Evolutionary conservation across 2,797 vertebrate genomes (phyloP).

Genomic region (Salmo trutta): DNA sequence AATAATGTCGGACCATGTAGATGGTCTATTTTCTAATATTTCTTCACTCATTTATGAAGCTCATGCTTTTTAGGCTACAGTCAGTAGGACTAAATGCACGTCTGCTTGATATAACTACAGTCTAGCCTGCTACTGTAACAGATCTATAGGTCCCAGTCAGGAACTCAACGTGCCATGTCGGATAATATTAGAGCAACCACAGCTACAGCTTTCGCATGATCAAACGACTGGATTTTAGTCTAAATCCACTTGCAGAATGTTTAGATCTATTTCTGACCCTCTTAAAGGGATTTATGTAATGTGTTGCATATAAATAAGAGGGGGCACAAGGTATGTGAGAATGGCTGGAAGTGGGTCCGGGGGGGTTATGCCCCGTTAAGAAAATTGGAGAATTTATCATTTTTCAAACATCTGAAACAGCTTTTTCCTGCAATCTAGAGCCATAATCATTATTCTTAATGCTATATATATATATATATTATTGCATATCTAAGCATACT

Average conservation of each 20-base stretch:
- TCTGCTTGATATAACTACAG: no score
- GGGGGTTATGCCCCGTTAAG: neutral
- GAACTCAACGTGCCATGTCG: no score
- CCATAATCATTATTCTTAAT: no score
- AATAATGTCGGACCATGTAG: no score
- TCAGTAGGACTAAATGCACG: no score
- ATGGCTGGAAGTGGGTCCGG: no score
- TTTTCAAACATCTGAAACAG: no score
- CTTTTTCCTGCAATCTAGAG: no score
- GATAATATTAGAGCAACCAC: neutral
- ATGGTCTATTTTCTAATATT: no score
- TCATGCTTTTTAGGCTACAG: neutral
- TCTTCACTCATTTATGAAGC: neutral
- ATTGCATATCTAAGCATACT: no score
- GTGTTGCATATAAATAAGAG: neutral
- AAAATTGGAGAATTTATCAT: neutral
- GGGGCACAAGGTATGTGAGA: no score
- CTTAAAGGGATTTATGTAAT: neutral
- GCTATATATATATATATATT: no score
- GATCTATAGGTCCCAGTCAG: neutral
- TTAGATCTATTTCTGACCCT: neutral
- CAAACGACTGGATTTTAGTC: neutral
- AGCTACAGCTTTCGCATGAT: neutral
- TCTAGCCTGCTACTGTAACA: neutral
- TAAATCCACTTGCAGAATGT: neutral